A percentile compares a stretch with the other conserved stretches of the same genome.
These are phyloP conservation scores for Hymenochirus boettgeri DNA, from an alignment of 2,113 vertebrate species.

Conservation along the genomic window DNA sequence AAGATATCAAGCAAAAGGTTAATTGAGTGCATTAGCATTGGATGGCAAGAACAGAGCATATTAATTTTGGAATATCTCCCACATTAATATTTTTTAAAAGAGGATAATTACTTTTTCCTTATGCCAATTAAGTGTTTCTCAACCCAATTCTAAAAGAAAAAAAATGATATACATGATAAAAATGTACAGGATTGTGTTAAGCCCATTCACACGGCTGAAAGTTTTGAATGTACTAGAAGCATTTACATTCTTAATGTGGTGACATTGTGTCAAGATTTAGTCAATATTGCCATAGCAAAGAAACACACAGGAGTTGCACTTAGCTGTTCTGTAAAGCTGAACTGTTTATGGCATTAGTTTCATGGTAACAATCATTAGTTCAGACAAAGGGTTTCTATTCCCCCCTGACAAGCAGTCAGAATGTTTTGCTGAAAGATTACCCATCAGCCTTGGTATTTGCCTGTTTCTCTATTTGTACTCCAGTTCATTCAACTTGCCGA, in stretches of 20 bases:
- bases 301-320: constrained; percentile 53
- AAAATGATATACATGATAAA: too few relatives aligned
- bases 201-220: neutral
- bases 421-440: constrained; percentile 39
- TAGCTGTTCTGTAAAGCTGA: constrained; percentile 51
- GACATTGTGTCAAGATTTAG: constrained; percentile 44
- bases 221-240: constrained; percentile 17
- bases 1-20: too few relatives aligned
- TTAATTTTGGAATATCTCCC: too few relatives aligned
- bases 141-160: too few relatives aligned
- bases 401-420: constrained; percentile 44
- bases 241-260: constrained; percentile 34
- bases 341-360: constrained; percentile 50
- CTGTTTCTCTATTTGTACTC: constrained; percentile 15
- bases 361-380: constrained; percentile 48
- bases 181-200: too few relatives aligned
- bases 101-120: too few relatives aligned
- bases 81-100: too few relatives aligned
- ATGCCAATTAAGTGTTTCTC: too few relatives aligned
- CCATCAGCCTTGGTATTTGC: constrained; percentile 47
- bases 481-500: constrained; percentile 34
- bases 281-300: constrained; percentile 59
- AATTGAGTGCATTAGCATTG: too few relatives aligned
- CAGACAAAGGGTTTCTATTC: constrained; percentile 53
- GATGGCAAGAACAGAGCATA: too few relatives aligned